A percentile compares a stretch with the other conserved stretches of the same genome.
Conservation (phyloP, 2,113 vertebrate genomes). For the Cervus canadensis region DNA sequence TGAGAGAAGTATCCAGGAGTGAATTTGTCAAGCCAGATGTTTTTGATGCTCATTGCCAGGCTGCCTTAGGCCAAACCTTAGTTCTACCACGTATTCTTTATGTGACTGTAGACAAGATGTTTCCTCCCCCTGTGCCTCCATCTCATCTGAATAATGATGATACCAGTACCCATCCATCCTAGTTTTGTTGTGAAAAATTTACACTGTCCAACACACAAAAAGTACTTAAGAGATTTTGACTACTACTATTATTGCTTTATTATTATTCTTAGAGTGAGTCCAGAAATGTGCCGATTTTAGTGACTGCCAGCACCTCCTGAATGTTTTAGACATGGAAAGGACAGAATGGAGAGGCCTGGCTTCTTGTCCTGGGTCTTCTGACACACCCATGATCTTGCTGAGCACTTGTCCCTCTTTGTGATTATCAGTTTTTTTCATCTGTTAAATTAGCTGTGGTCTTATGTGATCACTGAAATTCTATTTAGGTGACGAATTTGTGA, state of each 20-base stretch:
- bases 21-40: background rate
- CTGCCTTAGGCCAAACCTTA: background rate
- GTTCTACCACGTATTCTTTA: background rate
- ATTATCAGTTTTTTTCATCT: background rate
- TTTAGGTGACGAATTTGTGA: background rate
- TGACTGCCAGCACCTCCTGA: background rate
- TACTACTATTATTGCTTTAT: background rate
- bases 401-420: background rate
- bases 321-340: background rate
- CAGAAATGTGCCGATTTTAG: background rate
- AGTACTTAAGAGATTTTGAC: background rate
- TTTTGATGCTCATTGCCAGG: accelerated
- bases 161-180: background rate
- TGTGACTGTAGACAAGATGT: background rate
- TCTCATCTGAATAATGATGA: background rate
- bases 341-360: background rate
- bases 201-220: background rate
- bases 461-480: background rate
- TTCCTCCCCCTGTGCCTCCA: background rate
- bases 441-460: background rate
- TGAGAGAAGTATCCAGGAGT: background rate
- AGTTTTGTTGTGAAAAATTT: background rate
- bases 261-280: background rate
- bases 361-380: background rate
- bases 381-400: background rate